Conservation (phyloP, 2,888 invertebrate genomes). For the Siphlonurus alternatus region DNA sequence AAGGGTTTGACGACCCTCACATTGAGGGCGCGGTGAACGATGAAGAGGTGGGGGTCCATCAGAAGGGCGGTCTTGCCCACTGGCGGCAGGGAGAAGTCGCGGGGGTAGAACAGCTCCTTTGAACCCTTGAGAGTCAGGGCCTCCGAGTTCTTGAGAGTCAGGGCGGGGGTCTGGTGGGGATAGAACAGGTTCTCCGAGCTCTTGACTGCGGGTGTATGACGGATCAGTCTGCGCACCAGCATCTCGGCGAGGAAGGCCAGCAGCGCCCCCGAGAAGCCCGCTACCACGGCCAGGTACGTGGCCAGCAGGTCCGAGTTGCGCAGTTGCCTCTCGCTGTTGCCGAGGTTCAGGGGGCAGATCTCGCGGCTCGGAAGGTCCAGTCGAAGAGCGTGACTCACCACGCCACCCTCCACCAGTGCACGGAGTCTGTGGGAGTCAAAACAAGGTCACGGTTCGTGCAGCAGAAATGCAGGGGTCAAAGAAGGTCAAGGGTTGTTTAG, state of each 20-base stretch:
- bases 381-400: constrained; percentile 46
- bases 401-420: constrained; percentile 54
- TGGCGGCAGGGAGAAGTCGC: background rate
- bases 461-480: too few species aligned
- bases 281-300: constrained; percentile 59
- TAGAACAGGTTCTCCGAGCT: background rate
- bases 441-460: constrained; percentile 14
- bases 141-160: background rate
- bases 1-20: too few species aligned
- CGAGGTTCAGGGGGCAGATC: constrained; percentile 66
- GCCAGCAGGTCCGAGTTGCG: constrained; percentile 57
- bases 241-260: constrained; percentile 50
- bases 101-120: background rate
- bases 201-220: background rate
- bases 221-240: constrained; percentile 1
- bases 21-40: background rate
- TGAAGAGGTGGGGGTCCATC: background rate
- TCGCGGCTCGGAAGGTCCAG: constrained; percentile 50
- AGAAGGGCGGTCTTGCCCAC: background rate
- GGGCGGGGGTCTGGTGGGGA: background rate
- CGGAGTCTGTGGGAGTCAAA: constrained; percentile 47
- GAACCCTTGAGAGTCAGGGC: background rate
- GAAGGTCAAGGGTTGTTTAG: too few species aligned
- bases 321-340: constrained; percentile 60
- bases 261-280: constrained; percentile 46